Base-by-base conservation (phyloP, 2,113 vertebrate genomes). In the Alectura lathami region DNA sequence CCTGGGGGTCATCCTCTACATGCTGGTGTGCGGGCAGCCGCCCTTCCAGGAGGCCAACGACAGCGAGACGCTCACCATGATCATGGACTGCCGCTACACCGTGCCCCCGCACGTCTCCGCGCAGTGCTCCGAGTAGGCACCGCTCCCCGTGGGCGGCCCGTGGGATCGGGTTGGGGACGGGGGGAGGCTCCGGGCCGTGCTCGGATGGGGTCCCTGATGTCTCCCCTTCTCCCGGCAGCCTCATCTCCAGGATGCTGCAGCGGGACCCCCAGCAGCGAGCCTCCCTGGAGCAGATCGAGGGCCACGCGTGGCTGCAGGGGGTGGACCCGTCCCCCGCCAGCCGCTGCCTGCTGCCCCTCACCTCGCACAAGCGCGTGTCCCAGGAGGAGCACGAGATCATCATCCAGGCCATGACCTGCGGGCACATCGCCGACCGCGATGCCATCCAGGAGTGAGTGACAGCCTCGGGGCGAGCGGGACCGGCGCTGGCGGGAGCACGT, bases 41-140 rank as follows among this genome's bases (percentile, higher is more conserved):
- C 98, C 98, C 6, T 99, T 99, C 96, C 98, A 99, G 96, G 98
- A 99, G 96, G 98, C 98, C 97, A 99, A 99, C 4, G 98, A 99
- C 98, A 99, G 98, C 3, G 98, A 99, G 97, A 99, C 98, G 11
- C 98, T 99, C 89, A 98, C 98, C 93, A 99, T 98, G 98, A 99
- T 99, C 80, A 98, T 99, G 97, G 98, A 99, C 98, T 99, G 98
- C 42, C 98, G 98, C 68, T 99, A 99, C 97, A 96, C 96, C 1
- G 47, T 99, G 26, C 98, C 98, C 2, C 88, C 96, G 0, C 98
- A 98, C 9, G 45, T 99, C 64, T 99, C 98, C 8, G 75, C 93
- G 5, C 92, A 97, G 92, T 99, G 98, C 92, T 96, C 96, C 94
- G 98, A 98, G 98, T 99, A 94, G 96, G 98, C 56, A 50, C 13